A percentile compares a stretch with the other conserved stretches of the same genome.
Evolutionary conservation across 2,113 vertebrate species (phyloP).

Genomic region (Pholis gunnellus): DNA sequence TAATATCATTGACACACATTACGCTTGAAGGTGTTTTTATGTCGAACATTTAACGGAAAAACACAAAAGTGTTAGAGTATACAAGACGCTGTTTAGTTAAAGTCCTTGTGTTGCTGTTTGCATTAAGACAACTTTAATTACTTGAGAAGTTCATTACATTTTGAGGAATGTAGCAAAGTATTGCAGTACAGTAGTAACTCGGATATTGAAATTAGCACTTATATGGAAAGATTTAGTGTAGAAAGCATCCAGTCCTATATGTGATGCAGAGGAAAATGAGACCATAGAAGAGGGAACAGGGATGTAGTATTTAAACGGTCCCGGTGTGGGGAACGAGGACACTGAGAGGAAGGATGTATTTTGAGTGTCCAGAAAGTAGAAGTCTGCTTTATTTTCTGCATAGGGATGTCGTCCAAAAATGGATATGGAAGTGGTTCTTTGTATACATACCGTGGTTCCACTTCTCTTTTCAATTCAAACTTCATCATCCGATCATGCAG

Average conservation of each 20-base stretch:
- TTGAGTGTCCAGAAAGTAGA: not conserved
- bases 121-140: not conserved
- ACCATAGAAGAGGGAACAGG: not conserved
- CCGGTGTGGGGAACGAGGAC: not conserved
- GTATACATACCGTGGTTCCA: too few species aligned
- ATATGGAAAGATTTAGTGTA: not conserved
- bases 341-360: not conserved
- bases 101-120: not conserved
- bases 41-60: not conserved
- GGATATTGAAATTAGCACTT: not conserved
- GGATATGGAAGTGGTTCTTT: not conserved
- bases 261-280: too few species aligned
- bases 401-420: not conserved
- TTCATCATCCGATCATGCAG: too few species aligned
- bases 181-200: not conserved
- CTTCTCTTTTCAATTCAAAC: too few species aligned
- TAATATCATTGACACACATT: not conserved
- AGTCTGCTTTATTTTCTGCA: not conserved
- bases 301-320: not conserved
- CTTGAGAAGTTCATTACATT: not conserved
- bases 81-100: not conserved
- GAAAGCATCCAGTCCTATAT: not conserved
- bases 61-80: not conserved
- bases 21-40: not conserved
- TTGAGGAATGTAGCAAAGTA: not conserved